These are phyloP conservation scores for Gnathonemus longibarbis DNA, from an alignment of 2,113 vertebrate genomes.

Conservation along the genomic window DNA sequence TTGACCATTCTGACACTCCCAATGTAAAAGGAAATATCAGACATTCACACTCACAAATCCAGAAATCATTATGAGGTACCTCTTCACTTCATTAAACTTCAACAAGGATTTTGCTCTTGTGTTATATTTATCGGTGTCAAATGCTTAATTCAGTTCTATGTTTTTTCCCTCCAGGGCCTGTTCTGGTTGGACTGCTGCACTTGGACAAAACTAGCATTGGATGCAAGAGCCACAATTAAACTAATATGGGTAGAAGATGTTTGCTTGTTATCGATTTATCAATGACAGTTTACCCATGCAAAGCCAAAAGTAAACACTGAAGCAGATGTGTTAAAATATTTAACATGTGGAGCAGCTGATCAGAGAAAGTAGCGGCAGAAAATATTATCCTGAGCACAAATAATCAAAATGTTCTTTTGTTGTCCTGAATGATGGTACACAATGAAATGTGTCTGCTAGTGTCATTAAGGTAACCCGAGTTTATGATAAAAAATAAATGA, in stretches of 20 bases:
- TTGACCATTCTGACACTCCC: background rate
- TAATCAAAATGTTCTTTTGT: background rate
- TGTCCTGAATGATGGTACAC: background rate
- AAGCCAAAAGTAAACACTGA: background rate
- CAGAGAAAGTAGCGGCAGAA: background rate
- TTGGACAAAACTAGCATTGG: background rate
- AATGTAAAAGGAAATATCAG: background rate
- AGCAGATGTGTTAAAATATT: background rate
- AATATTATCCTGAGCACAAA: background rate
- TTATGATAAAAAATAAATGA: background rate
- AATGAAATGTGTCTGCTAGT: background rate
- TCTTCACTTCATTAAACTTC: background rate
- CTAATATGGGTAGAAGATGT: background rate
- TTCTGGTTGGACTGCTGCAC: background rate
- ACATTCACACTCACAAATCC: background rate
- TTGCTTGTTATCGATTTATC: background rate
- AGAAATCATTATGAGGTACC: background rate
- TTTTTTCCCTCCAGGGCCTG: background rate
- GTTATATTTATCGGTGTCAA: background rate
- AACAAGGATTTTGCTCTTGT: background rate
- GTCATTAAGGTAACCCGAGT: background rate
- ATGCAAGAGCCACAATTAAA: background rate
- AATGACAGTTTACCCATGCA: background rate
- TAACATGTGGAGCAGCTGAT: background rate
- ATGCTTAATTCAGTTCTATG: background rate